Evolutionary conservation across 64 coral and sea anemone species (phyloP).

Genomic region (Actinia equina): DNA sequence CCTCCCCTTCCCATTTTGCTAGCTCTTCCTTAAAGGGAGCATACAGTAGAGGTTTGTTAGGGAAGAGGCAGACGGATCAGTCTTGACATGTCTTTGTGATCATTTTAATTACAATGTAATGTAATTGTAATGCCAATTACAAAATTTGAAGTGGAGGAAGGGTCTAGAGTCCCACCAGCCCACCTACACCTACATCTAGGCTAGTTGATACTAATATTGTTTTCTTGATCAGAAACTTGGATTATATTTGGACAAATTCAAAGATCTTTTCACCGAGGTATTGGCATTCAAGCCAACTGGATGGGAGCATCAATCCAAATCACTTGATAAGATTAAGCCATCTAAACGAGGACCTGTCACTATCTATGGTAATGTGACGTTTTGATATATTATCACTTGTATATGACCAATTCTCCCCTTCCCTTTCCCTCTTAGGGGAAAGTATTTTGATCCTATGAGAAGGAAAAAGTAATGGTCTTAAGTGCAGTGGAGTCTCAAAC

Average conservation of each 20-base stretch:
- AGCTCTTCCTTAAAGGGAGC: too few species aligned
- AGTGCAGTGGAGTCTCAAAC: too few species aligned
- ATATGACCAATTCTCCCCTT: not conserved
- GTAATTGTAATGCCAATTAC: too few species aligned
- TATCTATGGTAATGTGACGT: constrained; percentile 8
- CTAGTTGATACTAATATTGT: not conserved
- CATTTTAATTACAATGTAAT: too few species aligned
- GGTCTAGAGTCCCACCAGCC: too few species aligned
- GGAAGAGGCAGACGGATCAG: too few species aligned
- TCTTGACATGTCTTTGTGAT: too few species aligned
- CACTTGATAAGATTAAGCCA: not conserved
- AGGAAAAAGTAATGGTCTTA: too few species aligned
- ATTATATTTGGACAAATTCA: constrained; percentile 66
- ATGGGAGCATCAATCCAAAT: constrained; percentile 64
- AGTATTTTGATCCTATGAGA: not conserved
- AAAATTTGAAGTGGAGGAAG: too few species aligned
- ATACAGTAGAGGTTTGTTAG: too few species aligned
- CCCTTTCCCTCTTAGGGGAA: not conserved
- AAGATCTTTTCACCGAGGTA: constrained; percentile 45
- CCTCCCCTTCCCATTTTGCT: too few species aligned
- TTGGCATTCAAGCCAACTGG: constrained; percentile 97
- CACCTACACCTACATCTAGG: too few species aligned
- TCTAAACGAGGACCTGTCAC: not conserved
- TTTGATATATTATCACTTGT: not conserved
- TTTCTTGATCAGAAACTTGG: constrained; percentile 48